Conservation (phyloP, 2,113 vertebrate species). For the Peromyscus californicus region DNA sequence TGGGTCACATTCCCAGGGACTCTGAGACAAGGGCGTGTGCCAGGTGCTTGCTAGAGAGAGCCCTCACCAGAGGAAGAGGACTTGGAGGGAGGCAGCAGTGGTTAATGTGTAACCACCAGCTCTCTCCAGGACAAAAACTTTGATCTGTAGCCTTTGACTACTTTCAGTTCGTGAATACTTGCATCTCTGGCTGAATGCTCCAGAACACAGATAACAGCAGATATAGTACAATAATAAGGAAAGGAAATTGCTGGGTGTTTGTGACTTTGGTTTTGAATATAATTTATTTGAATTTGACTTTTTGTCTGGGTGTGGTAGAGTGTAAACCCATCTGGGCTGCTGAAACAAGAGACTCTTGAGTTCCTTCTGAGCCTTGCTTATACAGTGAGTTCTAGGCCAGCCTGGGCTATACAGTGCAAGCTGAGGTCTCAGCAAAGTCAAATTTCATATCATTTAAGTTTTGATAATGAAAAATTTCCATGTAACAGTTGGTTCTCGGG, state of each 20-base stretch:
- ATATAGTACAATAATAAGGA: constrained; percentile 13
- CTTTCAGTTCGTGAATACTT: background rate
- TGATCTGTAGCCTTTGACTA: background rate
- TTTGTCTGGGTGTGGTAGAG: background rate
- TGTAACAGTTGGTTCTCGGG: background rate
- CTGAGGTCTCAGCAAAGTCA: background rate
- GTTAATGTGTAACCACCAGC: constrained; percentile 35
- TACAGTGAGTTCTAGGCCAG: background rate
- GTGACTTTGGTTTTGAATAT: constrained; percentile 48
- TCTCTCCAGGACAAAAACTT: background rate
- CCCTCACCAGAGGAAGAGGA: background rate
- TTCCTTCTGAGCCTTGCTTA: background rate
- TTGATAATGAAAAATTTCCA: constrained; percentile 29
- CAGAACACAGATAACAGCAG: constrained; percentile 29
- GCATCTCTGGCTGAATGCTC: background rate
- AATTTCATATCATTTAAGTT: constrained; percentile 27
- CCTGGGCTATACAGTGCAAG: background rate
- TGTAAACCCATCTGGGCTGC: too few species aligned
- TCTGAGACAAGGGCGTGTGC: background rate
- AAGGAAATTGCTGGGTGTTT: background rate
- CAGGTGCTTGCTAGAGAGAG: background rate
- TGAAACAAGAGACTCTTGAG: background rate
- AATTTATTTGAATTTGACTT: constrained; percentile 19
- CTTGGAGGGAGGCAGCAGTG: background rate
- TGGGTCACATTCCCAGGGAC: constrained; percentile 11